Base-by-base conservation (phyloP, 2,113 vertebrate species). In the Ophiodon elongatus region DNA sequence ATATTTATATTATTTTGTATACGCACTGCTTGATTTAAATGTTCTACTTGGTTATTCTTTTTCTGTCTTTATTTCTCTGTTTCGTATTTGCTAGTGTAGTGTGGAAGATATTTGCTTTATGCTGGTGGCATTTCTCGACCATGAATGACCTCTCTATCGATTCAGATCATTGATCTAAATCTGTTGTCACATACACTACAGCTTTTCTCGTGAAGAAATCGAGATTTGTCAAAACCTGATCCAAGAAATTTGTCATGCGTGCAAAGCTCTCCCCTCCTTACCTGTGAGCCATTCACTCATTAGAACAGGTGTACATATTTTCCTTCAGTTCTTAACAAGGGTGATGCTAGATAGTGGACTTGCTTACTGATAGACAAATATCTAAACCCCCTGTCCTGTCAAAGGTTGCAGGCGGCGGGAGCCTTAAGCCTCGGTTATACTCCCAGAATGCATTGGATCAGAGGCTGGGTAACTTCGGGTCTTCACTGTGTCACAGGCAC, bases 181-280 rank as follows among this genome's bases (percentile, higher is more conserved):
- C 14, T 29, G 7, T n/a, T 27, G 15, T 57, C 33, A 57, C 35
- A 57, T 59, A 21, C 19, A 23, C 15, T 50, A 2, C 11, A 19
- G 45, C 9, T 41, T 41, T 56, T 21, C 39, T 41, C 1, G 6
- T 43, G 14, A 29, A 19, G 4, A 27, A 45, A 7, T 33, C 45
- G n/a, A 19, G 9, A 59, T 29, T 37, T 41, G n/a, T 35, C 35
- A 57, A 73, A 72, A 71, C 6, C 45, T 70, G 31, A 70, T 70
- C 45, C 31, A n/a, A 19, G 33, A 71, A 56, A 39, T 25, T 6
- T 3, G 3, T 35, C 5, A 8, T 13, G 29, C 4, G 25, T 2
- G 10, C 19, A 50, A 50, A 4, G 19, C 10, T 25, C 25, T 37
- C 33, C 23, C 50, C 8, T 25, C 7, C 31, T 27, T 11, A 3